Percentiles rank a stretch among this genome's conserved stretches.
Conservation (phyloP, 2,113 vertebrate species). For the Eudorcas thomsonii region DNA sequence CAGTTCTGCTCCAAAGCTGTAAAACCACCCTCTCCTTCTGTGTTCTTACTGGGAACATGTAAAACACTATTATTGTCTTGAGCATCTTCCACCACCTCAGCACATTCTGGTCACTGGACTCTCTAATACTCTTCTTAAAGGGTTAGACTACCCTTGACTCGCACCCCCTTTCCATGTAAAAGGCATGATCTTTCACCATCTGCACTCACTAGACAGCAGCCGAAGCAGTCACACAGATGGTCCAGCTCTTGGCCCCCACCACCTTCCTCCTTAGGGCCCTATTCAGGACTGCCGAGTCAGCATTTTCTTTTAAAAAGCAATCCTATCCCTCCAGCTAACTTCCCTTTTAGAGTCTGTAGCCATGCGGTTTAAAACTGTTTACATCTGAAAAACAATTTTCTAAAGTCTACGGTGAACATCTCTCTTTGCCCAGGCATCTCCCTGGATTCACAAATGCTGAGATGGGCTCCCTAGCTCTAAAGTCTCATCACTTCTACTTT, state of each 20-base stretch:
- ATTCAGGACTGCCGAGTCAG: background rate
- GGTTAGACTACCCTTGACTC: background rate
- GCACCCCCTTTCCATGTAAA: background rate
- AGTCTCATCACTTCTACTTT: background rate
- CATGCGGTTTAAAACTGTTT: background rate
- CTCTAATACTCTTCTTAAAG: background rate
- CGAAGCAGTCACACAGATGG: background rate
- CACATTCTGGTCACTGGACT: background rate
- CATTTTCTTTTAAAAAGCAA: constrained; percentile 8
- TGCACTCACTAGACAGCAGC: background rate
- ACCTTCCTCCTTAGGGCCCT: background rate
- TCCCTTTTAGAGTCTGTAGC: constrained; percentile 8
- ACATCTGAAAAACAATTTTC: background rate
- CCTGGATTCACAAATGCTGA: background rate
- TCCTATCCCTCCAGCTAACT: background rate
- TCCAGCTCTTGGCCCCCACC: background rate
- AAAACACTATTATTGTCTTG: background rate
- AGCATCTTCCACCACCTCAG: constrained; percentile 20
- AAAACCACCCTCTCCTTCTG: background rate
- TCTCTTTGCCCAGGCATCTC: background rate
- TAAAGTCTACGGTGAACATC: background rate
- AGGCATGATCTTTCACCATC: background rate
- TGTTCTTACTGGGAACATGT: background rate
- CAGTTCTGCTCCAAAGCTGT: background rate
- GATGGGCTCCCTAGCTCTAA: background rate